These are phyloP conservation scores for Reticulitermes speratus DNA, from an alignment of 1,140 invertebrate genomes.

Conservation along the genomic window DNA sequence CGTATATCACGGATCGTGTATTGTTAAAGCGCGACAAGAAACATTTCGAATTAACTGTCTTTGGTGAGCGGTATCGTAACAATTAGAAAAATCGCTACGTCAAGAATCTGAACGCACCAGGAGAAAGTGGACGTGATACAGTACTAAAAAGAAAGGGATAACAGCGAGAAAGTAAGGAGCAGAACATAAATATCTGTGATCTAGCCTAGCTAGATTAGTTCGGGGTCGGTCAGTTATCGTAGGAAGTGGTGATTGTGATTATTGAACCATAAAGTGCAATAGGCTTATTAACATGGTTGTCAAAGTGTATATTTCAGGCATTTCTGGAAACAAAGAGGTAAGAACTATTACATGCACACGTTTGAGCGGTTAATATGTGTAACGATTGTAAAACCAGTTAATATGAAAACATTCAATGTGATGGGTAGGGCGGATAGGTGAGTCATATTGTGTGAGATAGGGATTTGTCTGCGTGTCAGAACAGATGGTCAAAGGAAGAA, in stretches of 20 bases:
- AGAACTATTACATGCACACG: slow-evolving; percentile 38
- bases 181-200: neutral
- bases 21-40: too few relatives aligned
- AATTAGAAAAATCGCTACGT: neutral
- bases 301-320: slow-evolving; percentile 85
- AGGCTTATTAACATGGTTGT: slow-evolving; percentile 67
- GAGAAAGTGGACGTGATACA: neutral
- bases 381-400: neutral
- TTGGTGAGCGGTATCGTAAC: neutral
- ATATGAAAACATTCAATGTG: neutral
- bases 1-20: too few relatives aligned
- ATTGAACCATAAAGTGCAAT: neutral
- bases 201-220: neutral
- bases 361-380: neutral
- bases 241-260: neutral
- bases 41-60: neutral
- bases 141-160: neutral
- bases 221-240: neutral
- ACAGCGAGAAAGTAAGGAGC: neutral
- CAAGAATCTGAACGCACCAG: neutral
- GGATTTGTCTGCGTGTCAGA: too few relatives aligned
- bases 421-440: neutral
- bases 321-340: slow-evolving; percentile 90
- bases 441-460: neutral
- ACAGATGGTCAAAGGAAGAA: too few relatives aligned